These are phyloP conservation scores for Electrophaes corylata DNA, from an alignment of 2,888 invertebrate genomes.

Conservation along the genomic window DNA sequence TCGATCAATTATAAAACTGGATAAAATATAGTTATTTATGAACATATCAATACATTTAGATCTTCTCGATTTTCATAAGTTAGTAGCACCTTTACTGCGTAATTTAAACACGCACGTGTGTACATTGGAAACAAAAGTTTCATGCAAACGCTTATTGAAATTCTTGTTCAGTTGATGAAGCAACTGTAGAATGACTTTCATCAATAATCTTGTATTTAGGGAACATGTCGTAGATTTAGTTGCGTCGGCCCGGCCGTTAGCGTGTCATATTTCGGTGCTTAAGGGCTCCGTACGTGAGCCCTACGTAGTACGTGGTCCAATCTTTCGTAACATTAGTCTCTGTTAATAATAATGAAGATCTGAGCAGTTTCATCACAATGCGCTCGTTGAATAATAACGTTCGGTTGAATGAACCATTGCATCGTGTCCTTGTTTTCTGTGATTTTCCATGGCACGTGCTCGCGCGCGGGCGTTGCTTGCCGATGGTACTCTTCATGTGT, in stretches of 20 bases:
- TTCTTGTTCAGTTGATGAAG: constrained; percentile 24
- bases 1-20: too few species aligned
- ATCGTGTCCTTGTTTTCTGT: constrained; percentile 83
- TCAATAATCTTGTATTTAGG: constrained; percentile 37
- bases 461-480: constrained; percentile 44
- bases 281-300: constrained; percentile 57
- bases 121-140: constrained; percentile 3
- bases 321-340: constrained; percentile 75
- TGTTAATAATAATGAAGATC: constrained; percentile 80
- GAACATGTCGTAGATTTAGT: constrained; percentile 30
- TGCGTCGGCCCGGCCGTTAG: constrained; percentile 29
- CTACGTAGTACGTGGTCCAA: constrained; percentile 62
- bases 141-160: constrained; percentile 21
- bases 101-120: too few species aligned
- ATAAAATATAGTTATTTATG: too few species aligned
- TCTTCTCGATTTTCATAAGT: too few species aligned
- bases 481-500: constrained; percentile 50
- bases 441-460: constrained; percentile 81
- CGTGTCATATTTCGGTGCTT: constrained; percentile 53
- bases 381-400: constrained; percentile 81
- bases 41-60: too few species aligned
- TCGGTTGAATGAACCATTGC: constrained; percentile 83
- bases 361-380: constrained; percentile 78
- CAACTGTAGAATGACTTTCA: constrained; percentile 26
- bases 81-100: too few species aligned